These are phyloP conservation scores for Amblyjoppa fuscipennis DNA, from an alignment of 2,888 invertebrate genomes.

Conservation along the genomic window DNA sequence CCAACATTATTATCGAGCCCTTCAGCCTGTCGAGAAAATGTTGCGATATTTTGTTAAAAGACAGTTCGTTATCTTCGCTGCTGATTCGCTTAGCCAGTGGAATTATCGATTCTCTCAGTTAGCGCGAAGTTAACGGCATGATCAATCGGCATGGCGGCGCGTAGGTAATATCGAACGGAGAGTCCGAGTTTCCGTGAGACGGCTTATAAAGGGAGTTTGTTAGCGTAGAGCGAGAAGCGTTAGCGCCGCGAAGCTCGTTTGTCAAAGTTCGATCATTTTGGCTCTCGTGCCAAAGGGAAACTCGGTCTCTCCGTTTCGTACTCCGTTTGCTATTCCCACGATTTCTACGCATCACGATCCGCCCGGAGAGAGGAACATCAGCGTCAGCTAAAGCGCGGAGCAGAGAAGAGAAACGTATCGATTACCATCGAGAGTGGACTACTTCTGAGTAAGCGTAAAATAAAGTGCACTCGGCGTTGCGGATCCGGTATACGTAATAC, in stretches of 20 bases:
- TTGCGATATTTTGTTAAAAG: background rate
- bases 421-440: constrained; percentile 66
- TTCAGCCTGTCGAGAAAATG: background rate
- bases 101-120: constrained; percentile 37
- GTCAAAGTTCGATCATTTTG: constrained; percentile 73
- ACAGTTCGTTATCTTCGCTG: background rate
- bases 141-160: constrained; percentile 53
- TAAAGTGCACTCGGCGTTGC: constrained; percentile 61
- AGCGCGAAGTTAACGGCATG: background rate
- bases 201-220: constrained; percentile 25
- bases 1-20: background rate
- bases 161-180: constrained; percentile 45
- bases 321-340: constrained; percentile 3
- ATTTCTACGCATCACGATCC: constrained; percentile 17
- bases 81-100: background rate
- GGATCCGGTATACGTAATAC: constrained; percentile 7
- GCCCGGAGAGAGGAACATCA: constrained; percentile 49
- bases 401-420: constrained; percentile 53
- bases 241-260: constrained; percentile 67
- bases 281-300: constrained; percentile 64
- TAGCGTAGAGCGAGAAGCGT: constrained; percentile 36
- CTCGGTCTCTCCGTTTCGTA: constrained; percentile 11
- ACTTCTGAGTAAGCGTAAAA: constrained; percentile 60
- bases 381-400: constrained; percentile 42
- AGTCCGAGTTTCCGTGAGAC: constrained; percentile 41